phyloP scores from a whole-genome alignment of 92 coral and sea anemone species.

The Metridium senile region DNA sequence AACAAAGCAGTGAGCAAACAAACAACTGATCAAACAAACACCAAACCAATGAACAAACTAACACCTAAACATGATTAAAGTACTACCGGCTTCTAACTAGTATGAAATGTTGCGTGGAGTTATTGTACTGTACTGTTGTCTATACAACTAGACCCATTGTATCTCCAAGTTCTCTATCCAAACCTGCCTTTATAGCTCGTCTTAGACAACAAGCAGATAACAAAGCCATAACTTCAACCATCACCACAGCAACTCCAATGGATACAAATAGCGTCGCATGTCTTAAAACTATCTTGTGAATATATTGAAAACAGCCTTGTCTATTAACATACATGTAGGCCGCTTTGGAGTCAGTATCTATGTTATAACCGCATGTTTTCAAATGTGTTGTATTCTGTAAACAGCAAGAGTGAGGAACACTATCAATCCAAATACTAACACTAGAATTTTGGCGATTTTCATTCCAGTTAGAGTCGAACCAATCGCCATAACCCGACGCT shows the following conservation, averaged over 20 bases:
- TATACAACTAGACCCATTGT: background rate
- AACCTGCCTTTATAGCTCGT: conserved; percentile 53
- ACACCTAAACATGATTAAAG: no score
- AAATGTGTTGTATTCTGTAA: conserved; percentile 60
- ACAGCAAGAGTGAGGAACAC: conserved; percentile 72
- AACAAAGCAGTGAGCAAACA: no score
- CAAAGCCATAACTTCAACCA: conserved; percentile 60
- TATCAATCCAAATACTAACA: conserved; percentile 38
- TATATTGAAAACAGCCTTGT: conserved; percentile 48
- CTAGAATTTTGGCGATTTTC: conserved; percentile 56
- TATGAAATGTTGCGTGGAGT: no score
- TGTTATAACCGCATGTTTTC: conserved; percentile 54
- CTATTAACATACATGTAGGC: conserved; percentile 49
- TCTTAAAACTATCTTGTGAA: conserved; percentile 35
- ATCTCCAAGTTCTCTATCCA: conserved; percentile 1
- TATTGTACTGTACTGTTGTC: background rate
- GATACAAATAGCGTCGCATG: conserved; percentile 44
- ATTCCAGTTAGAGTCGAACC: conserved; percentile 75
- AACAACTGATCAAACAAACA: no score
- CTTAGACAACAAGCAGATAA: conserved; percentile 57
- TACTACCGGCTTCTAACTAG: no score
- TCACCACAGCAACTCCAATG: conserved; percentile 41
- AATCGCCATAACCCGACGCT: conserved; percentile 57
- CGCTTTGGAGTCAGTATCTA: conserved; percentile 52
- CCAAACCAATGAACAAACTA: no score